Conservation (phyloP, 1,140 invertebrate species). For the Panagrolaimus sp. region DNA sequence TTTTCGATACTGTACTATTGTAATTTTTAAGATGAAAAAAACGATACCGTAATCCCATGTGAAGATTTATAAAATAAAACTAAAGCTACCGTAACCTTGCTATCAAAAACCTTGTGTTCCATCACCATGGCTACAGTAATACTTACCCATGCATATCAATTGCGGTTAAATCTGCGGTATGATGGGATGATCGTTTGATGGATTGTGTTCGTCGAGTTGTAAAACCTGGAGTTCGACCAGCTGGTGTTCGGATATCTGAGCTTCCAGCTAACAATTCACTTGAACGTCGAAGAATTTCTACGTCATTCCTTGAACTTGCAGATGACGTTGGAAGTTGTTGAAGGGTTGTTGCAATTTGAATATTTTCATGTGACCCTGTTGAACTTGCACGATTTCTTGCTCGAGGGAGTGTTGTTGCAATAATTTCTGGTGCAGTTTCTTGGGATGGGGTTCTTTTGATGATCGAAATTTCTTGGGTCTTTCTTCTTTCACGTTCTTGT, state of each 20-base stretch:
- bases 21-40: too few relatives aligned
- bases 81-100: too few relatives aligned
- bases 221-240: conserved; percentile 78
- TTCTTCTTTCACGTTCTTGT: conserved; percentile 65
- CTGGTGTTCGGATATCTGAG: conserved; percentile 58
- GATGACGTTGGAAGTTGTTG: conserved; percentile 5
- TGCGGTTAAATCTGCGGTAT: conserved; percentile 65
- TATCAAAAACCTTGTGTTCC: too few relatives aligned
- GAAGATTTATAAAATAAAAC: too few relatives aligned
- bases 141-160: conserved; percentile 60
- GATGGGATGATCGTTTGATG: conserved; percentile 72
- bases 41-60: too few relatives aligned
- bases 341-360: conserved; percentile 21
- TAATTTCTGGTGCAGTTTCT: conserved; percentile 8
- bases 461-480: conserved; percentile 65
- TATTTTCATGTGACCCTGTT: conserved; percentile 22
- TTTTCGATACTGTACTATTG: too few relatives aligned
- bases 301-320: background rate
- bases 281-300: background rate
- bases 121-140: too few relatives aligned
- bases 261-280: conserved; percentile 20
- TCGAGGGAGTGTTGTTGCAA: conserved; percentile 38
- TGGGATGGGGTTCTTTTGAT: conserved; percentile 30
- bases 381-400: conserved; percentile 21
- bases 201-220: conserved; percentile 82